These are phyloP conservation scores for Glareola pratincola DNA, from an alignment of 2,113 vertebrate species.

Conservation along the genomic window DNA sequence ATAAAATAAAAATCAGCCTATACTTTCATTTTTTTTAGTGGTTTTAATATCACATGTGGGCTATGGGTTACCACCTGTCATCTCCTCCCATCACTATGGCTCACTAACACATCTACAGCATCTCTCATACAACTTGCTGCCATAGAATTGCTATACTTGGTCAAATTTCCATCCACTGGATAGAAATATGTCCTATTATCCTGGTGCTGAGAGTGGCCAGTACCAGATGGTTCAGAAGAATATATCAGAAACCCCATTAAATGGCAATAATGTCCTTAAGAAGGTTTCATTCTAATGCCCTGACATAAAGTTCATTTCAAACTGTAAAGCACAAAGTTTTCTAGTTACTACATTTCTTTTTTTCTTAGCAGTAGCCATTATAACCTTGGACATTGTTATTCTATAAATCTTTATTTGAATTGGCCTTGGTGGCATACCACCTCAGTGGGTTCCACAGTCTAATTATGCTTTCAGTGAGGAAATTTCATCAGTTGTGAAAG, in stretches of 20 bases:
- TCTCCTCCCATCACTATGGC: too few species aligned
- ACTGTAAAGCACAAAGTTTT: neutral
- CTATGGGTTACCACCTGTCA: neutral
- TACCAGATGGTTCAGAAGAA: neutral
- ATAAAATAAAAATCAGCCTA: neutral
- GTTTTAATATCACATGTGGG: neutral
- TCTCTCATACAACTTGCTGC: neutral
- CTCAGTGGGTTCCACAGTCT: neutral
- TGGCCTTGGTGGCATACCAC: neutral
- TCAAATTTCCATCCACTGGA: neutral
- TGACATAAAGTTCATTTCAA: neutral
- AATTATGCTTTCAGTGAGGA: neutral
- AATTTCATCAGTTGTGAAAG: neutral
- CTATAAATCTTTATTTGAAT: neutral
- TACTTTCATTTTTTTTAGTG: neutral
- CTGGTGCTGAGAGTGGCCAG: neutral
- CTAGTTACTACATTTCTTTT: neutral
- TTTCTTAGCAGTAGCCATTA: neutral
- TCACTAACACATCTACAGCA: neutral
- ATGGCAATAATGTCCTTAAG: neutral
- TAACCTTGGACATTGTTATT: neutral
- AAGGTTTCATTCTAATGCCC: neutral
- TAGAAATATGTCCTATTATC: neutral
- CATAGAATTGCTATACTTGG: neutral
- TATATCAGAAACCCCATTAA: neutral